phyloP scores from a whole-genome alignment of 1,140 invertebrate genomes.

The Philaenus spumarius region DNA sequence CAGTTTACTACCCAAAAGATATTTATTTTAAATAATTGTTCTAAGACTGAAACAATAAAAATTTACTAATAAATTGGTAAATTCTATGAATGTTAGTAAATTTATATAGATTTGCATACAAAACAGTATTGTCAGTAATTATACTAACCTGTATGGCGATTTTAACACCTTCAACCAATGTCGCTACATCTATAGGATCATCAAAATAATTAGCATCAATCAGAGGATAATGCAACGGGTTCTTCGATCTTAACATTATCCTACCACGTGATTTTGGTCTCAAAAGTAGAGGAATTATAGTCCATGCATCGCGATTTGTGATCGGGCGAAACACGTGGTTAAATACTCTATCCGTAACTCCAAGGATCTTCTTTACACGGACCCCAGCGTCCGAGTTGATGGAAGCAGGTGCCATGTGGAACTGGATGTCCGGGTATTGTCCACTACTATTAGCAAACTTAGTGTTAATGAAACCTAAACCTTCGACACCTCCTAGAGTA shows the following conservation, averaged over 20 bases:
- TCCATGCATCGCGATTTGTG: slow-evolving; percentile 69
- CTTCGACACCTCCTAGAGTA: slow-evolving; percentile 75
- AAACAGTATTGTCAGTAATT: background rate
- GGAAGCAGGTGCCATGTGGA: slow-evolving; percentile 80
- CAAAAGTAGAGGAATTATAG: slow-evolving; percentile 72
- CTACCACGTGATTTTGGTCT: slow-evolving; percentile 69
- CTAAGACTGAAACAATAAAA: too few species aligned
- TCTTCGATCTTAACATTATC: slow-evolving; percentile 60
- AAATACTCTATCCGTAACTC: slow-evolving; percentile 74
- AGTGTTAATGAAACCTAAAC: slow-evolving; percentile 77
- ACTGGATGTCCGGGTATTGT: slow-evolving; percentile 75
- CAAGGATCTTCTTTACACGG: slow-evolving; percentile 68
- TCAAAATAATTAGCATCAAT: slow-evolving; percentile 88
- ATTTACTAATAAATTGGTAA: background rate
- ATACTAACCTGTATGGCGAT: slow-evolving; percentile 37
- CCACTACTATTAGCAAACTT: slow-evolving; percentile 64
- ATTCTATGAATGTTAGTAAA: background rate
- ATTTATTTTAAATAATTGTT: too few species aligned
- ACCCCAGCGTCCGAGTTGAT: slow-evolving; percentile 71
- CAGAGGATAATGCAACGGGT: slow-evolving; percentile 77
- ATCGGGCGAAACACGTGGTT: slow-evolving; percentile 70
- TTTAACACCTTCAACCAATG: slow-evolving; percentile 66
- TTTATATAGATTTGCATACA: background rate
- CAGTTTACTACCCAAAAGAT: too few species aligned
- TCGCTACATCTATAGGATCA: slow-evolving; percentile 65